A percentile compares a stretch with the other conserved stretches of the same genome.
phyloP scores from a whole-genome alignment of 2,888 invertebrate genomes.

The Melolontha melolontha region DNA sequence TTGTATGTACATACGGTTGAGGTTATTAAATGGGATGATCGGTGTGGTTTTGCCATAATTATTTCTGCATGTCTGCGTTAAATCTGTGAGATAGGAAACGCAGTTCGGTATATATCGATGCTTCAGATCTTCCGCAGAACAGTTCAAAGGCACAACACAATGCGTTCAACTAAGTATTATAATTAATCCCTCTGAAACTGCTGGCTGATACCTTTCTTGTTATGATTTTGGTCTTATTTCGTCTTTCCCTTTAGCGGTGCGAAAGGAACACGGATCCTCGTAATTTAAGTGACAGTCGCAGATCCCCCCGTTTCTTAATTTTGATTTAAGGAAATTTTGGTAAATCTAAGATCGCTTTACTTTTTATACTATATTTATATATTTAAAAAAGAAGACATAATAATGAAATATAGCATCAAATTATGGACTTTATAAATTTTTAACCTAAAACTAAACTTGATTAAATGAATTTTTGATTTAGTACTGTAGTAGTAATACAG shows the following conservation, averaged over 20 bases:
- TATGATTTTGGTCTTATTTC: neutral
- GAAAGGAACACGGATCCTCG: conserved; percentile 1
- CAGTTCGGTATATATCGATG: conserved; percentile 2
- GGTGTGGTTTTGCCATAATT: conserved; percentile 3
- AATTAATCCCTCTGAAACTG: conserved; percentile 19
- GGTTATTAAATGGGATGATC: too few relatives aligned
- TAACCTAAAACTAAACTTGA: too few relatives aligned
- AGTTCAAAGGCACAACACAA: conserved; percentile 5
- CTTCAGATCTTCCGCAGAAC: neutral
- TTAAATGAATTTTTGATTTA: too few relatives aligned
- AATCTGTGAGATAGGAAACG: conserved; percentile 1
- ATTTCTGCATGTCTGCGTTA: conserved; percentile 17
- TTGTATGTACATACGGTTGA: too few relatives aligned
- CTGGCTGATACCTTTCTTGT: neutral
- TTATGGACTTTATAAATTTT: too few relatives aligned
- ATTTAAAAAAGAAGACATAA: too few relatives aligned
- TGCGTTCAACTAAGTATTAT: conserved; percentile 18
- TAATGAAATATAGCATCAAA: too few relatives aligned
- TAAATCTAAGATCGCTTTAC: too few relatives aligned
- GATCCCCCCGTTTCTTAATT: neutral
- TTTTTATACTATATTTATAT: too few relatives aligned
- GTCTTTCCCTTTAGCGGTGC: neutral
- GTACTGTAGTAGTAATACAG: too few relatives aligned
- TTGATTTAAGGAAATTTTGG: too few relatives aligned
- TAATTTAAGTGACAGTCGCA: conserved; percentile 17